These are phyloP conservation scores for Brachionus paranguensis DNA, from an alignment of 1,140 invertebrate genomes.

Conservation along the genomic window DNA sequence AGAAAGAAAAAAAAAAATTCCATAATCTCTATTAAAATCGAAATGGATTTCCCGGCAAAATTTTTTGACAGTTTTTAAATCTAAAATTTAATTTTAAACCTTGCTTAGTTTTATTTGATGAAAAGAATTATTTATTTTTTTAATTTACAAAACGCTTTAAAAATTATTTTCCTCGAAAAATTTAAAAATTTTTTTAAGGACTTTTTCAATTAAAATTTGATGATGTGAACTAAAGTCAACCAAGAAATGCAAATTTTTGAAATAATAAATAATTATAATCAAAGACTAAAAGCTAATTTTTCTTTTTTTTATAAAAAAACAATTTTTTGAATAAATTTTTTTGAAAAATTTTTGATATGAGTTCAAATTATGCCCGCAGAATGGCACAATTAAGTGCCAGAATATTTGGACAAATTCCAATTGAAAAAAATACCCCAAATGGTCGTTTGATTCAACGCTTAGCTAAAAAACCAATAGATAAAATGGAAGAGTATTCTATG, in stretches of 20 bases:
- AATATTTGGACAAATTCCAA: neutral
- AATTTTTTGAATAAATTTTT: neutral
- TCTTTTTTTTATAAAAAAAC: neutral
- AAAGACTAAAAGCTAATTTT: neutral
- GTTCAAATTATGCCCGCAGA: slow-evolving; percentile 28
- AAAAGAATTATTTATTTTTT: too few species aligned
- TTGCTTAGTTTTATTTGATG: too few species aligned
- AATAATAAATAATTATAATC: neutral
- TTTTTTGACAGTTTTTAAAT: too few species aligned
- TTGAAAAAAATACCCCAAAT: slow-evolving; percentile 33
- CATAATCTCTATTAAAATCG: too few species aligned
- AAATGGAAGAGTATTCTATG: slow-evolving; percentile 37
- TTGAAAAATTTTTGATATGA: neutral
- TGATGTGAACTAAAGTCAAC: neutral
- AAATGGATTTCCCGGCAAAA: too few species aligned
- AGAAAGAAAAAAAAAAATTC: too few species aligned
- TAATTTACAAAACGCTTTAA: too few species aligned
- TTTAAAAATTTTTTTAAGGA: neutral
- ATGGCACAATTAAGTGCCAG: slow-evolving; percentile 29
- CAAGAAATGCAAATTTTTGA: neutral
- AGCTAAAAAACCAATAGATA: slow-evolving; percentile 16
- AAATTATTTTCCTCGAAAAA: too few species aligned
- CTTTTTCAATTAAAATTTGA: slow-evolving; percentile 2
- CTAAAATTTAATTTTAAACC: too few species aligned
- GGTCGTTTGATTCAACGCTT: slow-evolving; percentile 32